Evolutionary conservation across 2,797 vertebrate species (phyloP), one percentile per base, ranked within the genome.

Genomic region (Discoglossus pictus): DNA sequence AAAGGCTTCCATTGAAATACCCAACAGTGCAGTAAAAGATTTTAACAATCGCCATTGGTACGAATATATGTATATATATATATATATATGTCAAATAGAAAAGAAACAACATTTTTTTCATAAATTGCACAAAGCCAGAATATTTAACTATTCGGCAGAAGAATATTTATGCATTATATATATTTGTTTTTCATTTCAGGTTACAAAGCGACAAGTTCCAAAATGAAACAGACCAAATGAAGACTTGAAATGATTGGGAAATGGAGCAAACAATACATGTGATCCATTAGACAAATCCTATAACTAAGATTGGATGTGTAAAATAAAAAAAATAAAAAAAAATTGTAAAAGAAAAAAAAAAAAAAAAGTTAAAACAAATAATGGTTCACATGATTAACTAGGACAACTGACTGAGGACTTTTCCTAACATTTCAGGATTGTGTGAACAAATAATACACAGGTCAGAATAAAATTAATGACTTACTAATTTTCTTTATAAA

Each of bases 401-500:
- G 34, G 27, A 35, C 34, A 2, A 48, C 74, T 56, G 21, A 24
- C 35, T 70, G 74, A 78, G 75, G 20, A 62, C 36, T 18, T 69
- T 68, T 74, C 7, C 76, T 51, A 75, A 74, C 75, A 77, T 60
- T 68, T 65, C 69, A 54, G 60, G 54, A 79, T 76, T 76, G 78
- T 80, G 73, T 74, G 86, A 82, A 84, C 83, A 92, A 94, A 95
- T 87, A 89, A 92, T 93, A 89, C 80, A 87, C 86, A 82, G 82
- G 73, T 92, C 89, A 86, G 83, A 83, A 76, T 85, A 87, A 88
- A 92, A 76, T 83, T 79, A 80, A 89, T 90, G 86, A 92, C 90
- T 91, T 86, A 84, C 87, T 87, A 85, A 64, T 86, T 75, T 86
- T 88, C 85, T 90, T 91, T 91, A 89, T 91, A 89, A 92, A 91